Base-by-base conservation (phyloP, 1,140 invertebrate species). In the Xylocopa sonorina region DNA sequence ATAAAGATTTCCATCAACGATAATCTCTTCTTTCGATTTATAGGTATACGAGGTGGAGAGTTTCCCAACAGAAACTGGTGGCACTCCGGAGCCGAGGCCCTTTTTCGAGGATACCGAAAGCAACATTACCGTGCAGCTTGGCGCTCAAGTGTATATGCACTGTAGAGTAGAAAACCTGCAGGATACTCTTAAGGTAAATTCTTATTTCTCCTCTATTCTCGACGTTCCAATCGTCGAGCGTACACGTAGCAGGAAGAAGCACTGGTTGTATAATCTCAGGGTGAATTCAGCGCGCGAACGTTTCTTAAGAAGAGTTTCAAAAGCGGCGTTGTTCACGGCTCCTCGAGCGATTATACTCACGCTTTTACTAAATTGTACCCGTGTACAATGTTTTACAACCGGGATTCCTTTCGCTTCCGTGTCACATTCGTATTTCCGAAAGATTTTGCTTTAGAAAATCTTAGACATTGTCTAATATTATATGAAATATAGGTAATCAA, bases 101-200 rank as follows among this genome's bases (percentile, higher is more conserved):
- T 94, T 91, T 84, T 94, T 95, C 88, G 93, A 94, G 71, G 94
- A 94, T 88, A 89, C 91, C 18, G 90, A 92, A 67, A 93, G 91
- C 71, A 95, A 95, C 87, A 92, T 95, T 78, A 95, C 95, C 0
- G 94, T 94, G 3, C 95, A 95, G 66, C 91, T 95, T 14, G 95
- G 94, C 6, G 92, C 93, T 24, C 92, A 94, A 43, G 94, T 94
- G 18, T 93, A 95, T 84, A 92, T 96, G 81, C 94, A 95, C 85
- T 96, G 95, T 85, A 91, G 94, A 78, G 94, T 96, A 41, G 94
- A 95, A 80, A 93, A 95, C 85, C 92, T 96, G 16, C 93, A 94
- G 32, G 94, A 95, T 76, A 94, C 94, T 90, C 94, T 94, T 80
- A 95, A 94, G 91, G 95, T 95, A 87, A 92, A 93, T 91, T 58